Evolutionary conservation across 1,140 invertebrate species (phyloP), one percentile per base, ranked within the genome.

Genomic region (Drosophila repletoides): DNA sequence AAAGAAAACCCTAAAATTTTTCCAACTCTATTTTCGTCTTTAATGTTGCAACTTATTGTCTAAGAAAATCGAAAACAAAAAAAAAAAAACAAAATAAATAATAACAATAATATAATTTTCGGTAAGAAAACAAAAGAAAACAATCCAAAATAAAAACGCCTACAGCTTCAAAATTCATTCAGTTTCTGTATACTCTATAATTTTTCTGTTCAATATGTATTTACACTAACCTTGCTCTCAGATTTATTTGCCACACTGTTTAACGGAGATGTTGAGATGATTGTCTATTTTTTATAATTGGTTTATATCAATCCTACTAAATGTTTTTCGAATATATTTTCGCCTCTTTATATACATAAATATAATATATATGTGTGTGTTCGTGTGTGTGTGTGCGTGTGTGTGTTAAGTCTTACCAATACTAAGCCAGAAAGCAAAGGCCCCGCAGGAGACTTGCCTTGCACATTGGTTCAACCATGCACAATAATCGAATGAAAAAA

Each of bases 1-100:
- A 51, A 51, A 26, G 15, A 55, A 75, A 83, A 66, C 46, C 63
- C 53, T 51, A 40, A 22, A 79, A 79, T 72, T 53, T 86, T 84
- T 84, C 41, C 56, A 76, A 86, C 70, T 86, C 71, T 86, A 83
- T 86, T 88, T 88, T 89, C 73, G 88, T 89, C 88, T 89, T 89
- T 89, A 89, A 89, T 89, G 88, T 89, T 89, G 88, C 88, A 89
- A 89, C 88, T 89, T 88, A 87, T 88, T 87, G 76, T 88, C 73
- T 81, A 88, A 76, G 76, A 88, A 87, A 81, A 79, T 64, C 36
- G 63, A 67, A 77, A 55, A 64, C 56, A 48, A 36, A 56, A 53
- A 68, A 73, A 56, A 53, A 31, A 9, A 51, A 33, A 65, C 58
- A 63, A 55, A 73, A 29, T 45, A 70, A 64, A 40, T 65, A 26